Evolutionary conservation across 2,888 invertebrate genomes (phyloP), one percentile per base, ranked within the genome.

Genomic region (Nomada fabriciana): DNA sequence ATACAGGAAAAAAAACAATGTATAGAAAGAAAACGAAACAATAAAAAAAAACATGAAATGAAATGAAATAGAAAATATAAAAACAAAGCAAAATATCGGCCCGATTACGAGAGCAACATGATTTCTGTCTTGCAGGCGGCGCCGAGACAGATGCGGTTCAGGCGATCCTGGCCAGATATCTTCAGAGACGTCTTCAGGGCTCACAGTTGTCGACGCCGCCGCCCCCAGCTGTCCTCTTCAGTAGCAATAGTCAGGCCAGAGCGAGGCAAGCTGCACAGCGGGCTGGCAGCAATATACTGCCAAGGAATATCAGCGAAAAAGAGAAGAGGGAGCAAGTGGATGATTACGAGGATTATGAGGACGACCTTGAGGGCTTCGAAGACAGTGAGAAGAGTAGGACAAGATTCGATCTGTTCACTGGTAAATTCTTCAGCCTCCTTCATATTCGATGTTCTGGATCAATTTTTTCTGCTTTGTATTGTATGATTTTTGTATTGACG

Each of bases 381-480:
- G 92, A 92, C 88, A 91, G 91, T 74, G 91, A 91, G 73, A 85
- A 89, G 80, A 88, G 91, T 86, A 90, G 91, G 82, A 92, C 92
- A 80, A 90, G 91, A 88, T 90, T 92, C 78, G 89, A 92, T 84
- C 89, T 92, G 50, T 89, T 92, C 61, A 89, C 87, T 23, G 87
- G 84, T 86, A 89, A 87, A 80, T 84, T 77, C 71, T 81, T 63
- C 23, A 68, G 52, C 23, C 53, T 42, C 36, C 36, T 63, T 78
- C 65, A 53, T 74, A 61, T 78, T 80, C 68, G 23, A 47, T n/a
- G 42, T 29, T 53, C 47, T n/a, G 11, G 52, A 25, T 47, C 29
- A 4, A 13, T 25, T 50, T 43, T 60, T 20, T 23, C 5, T 25
- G n/a, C 20, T 63, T 42, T 20, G 18, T n/a, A 15, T 29, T 29